Percentiles rank a stretch among this genome's conserved stretches.
Evolutionary conservation across 2,113 vertebrate species (phyloP).

Genomic region (Poeciliopsis occidentalis): DNA sequence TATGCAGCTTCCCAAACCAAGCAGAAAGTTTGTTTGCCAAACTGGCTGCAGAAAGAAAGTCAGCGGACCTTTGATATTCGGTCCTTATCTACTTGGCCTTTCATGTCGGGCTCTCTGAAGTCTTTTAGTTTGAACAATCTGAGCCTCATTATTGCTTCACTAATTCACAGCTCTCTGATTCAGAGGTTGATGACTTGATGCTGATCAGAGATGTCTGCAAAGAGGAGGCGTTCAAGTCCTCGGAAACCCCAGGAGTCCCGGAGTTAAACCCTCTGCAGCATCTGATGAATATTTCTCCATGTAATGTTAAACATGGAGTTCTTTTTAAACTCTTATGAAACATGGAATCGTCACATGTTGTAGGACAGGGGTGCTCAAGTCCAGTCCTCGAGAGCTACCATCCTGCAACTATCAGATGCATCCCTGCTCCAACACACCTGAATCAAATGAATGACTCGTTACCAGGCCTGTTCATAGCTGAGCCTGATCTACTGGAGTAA

Average conservation of each 20-base stretch:
- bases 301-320: neutral
- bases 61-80: constrained; percentile 14
- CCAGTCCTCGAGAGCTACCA: no score
- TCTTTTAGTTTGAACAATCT: constrained; percentile 12
- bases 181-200: constrained; percentile 14
- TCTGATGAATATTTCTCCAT: neutral
- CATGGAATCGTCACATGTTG: no score
- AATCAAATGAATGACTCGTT: no score
- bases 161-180: constrained; percentile 27
- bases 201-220: constrained; percentile 21
- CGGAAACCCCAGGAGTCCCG: neutral
- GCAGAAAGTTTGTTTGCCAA: constrained; percentile 28
- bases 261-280: neutral
- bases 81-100: constrained; percentile 28
- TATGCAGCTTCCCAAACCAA: neutral
- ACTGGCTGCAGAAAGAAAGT: constrained; percentile 2
- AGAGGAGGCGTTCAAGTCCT: neutral
- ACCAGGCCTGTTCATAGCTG: no score
- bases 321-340: neutral
- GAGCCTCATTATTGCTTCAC: constrained; percentile 30
- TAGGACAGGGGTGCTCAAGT: no score
- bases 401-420: no score
- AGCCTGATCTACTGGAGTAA: no score
- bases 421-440: no score
- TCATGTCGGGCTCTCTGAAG: constrained; percentile 52